Conservation (phyloP, 2,113 vertebrate species). For the Chaetodon trifascialis region DNA sequence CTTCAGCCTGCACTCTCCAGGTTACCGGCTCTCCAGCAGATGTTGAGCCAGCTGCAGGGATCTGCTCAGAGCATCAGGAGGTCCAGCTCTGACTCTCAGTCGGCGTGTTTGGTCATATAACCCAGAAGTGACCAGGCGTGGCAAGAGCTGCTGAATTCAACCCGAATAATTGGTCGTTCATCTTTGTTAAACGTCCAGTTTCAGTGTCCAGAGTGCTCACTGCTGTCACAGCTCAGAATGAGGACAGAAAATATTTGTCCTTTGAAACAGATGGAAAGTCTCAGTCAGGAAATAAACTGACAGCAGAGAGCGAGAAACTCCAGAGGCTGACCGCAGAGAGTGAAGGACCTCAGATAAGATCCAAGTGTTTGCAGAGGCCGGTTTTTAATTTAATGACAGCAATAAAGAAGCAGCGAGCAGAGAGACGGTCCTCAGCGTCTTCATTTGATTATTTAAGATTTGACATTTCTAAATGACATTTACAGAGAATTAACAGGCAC, state of each 20-base stretch:
- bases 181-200: not conserved
- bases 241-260: too few species aligned
- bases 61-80: not conserved
- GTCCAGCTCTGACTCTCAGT: too few species aligned
- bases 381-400: not conserved
- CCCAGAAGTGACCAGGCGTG: too few species aligned
- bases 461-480: conserved; percentile 69
- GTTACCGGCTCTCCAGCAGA: not conserved
- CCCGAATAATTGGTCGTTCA: not conserved
- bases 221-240: too few species aligned
- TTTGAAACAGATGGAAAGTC: not conserved
- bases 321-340: not conserved
- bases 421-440: conserved; percentile 14
- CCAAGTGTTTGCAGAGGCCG: not conserved
- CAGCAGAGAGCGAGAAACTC: not conserved
- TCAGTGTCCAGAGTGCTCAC: not conserved
- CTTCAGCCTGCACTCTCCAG: not conserved
- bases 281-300: not conserved
- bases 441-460: conserved; percentile 63
- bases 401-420: not conserved
- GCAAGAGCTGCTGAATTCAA: not conserved
- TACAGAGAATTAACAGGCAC: conserved; percentile 35
- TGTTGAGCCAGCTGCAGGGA: not conserved
- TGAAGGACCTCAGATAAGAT: not conserved
- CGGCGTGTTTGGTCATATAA: too few species aligned